These are phyloP conservation scores for Xylocopa sonorina DNA, from an alignment of 1,140 invertebrate species.

Conservation along the genomic window DNA sequence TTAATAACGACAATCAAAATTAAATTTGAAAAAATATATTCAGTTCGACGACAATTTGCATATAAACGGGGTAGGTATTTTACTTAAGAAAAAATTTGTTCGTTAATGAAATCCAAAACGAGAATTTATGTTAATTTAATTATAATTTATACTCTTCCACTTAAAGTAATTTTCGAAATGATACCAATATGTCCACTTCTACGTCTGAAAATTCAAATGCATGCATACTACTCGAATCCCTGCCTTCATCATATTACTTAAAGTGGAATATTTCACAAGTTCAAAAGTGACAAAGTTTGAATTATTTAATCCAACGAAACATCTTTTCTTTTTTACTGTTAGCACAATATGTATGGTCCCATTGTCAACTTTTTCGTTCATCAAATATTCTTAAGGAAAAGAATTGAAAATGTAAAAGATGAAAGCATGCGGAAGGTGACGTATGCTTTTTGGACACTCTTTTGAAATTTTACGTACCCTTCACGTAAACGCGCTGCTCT, in stretches of 20 bases:
- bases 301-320: slow-evolving; percentile 2
- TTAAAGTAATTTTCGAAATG: no score
- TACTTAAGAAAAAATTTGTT: no score
- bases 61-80: no score
- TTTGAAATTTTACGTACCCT: background rate
- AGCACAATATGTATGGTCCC: background rate
- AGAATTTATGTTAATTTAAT: no score
- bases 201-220: no score
- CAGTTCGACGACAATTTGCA: no score
- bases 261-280: background rate
- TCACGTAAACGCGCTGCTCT: background rate
- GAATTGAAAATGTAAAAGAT: background rate
- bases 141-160: no score
- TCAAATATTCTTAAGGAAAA: background rate
- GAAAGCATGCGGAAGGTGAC: background rate
- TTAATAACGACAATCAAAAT: no score
- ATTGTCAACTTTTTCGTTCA: background rate
- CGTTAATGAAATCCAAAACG: no score
- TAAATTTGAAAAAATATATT: no score
- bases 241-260: background rate
- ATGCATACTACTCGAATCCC: background rate
- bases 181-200: no score
- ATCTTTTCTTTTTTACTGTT: background rate
- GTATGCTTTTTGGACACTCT: background rate
- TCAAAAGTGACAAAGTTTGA: background rate